phyloP scores from a whole-genome alignment of 2,113 vertebrate species.

The Sylvietta virens region DNA sequence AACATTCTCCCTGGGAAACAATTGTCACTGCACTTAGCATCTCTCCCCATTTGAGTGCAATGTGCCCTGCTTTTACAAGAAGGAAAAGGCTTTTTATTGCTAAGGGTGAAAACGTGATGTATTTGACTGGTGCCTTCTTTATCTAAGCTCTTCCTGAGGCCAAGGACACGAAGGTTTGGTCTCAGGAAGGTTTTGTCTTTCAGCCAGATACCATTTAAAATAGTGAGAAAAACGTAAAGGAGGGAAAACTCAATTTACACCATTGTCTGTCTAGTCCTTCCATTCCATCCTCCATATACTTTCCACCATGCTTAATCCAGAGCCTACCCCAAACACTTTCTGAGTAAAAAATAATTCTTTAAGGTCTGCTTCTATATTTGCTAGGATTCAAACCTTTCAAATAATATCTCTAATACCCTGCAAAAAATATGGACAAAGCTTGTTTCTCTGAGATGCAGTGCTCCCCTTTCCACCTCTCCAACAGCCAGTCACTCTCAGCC shows the following conservation, averaged over 20 bases:
- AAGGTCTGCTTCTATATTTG: neutral
- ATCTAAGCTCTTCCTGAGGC: neutral
- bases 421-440: neutral
- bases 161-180: neutral
- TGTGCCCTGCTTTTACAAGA: neutral
- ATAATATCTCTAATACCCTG: rapidly evolving
- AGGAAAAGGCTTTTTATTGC: constrained; percentile 4
- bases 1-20: constrained; percentile 63
- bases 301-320: neutral
- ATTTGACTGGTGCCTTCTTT: constrained; percentile 1
- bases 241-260: neutral
- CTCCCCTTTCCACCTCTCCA: neutral
- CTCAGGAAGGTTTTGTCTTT: neutral
- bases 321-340: neutral
- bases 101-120: neutral
- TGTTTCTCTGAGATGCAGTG: neutral
- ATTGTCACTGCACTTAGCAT: constrained; percentile 56
- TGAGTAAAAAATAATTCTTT: neutral
- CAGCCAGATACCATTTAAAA: neutral
- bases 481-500: neutral
- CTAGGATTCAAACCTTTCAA: neutral
- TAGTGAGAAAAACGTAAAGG: neutral
- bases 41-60: constrained; percentile 22
- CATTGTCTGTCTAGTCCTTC: neutral
- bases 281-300: neutral